A percentile compares a stretch with the other conserved stretches of the same genome.
phyloP scores from a whole-genome alignment of 2,113 vertebrate species.

The Fulica atra region DNA sequence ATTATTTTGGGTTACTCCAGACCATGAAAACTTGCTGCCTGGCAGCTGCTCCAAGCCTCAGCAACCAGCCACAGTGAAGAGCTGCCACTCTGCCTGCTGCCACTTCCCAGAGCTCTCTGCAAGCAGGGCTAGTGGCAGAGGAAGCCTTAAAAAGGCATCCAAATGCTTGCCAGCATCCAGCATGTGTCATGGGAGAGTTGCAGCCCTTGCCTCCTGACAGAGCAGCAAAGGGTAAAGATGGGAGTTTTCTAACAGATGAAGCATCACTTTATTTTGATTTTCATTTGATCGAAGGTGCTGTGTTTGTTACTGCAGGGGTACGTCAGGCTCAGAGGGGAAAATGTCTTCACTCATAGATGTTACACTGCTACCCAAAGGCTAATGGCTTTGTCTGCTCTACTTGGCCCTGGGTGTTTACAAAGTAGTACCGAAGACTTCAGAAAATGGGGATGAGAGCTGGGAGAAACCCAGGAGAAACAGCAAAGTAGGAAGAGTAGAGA shows the following conservation, averaged over 20 bases:
- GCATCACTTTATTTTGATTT: background rate
- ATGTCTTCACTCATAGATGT: background rate
- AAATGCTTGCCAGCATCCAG: background rate
- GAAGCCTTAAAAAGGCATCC: background rate
- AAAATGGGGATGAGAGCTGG: background rate
- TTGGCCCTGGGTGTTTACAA: background rate
- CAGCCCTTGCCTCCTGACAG: background rate
- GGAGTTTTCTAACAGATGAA: background rate
- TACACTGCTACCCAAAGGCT: background rate
- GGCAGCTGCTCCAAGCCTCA: background rate
- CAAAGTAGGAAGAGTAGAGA: background rate
- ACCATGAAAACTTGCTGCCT: background rate
- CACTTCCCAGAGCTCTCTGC: background rate
- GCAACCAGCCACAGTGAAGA: background rate
- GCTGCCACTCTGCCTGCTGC: background rate
- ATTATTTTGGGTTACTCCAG: background rate
- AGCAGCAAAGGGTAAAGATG: background rate
- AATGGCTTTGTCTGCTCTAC: background rate
- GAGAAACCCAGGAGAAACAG: background rate
- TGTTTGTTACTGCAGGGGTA: background rate
- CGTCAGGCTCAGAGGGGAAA: background rate
- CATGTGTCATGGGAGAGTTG: background rate
- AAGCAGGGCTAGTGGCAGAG: background rate
- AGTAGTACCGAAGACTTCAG: background rate
- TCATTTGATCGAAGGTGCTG: constrained; percentile 21